Base-by-base conservation (phyloP, 1,140 invertebrate species). In the Epicauta chinensis region DNA sequence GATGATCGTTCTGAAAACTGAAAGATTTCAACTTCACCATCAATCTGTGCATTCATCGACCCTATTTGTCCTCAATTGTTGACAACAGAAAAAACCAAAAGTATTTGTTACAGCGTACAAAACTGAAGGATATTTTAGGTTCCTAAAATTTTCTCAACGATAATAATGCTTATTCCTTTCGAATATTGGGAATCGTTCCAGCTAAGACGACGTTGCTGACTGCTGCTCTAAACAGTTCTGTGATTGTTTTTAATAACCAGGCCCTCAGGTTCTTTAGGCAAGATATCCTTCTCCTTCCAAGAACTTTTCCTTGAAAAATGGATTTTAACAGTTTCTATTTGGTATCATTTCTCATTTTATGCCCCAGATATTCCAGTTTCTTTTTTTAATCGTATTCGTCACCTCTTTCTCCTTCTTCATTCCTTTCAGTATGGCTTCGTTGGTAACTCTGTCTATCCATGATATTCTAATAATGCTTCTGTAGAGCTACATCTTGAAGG, bases 251-350 rank as follows among this genome's bases (percentile, higher is more conserved):
- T 5, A 4, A 5, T 6, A 31, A 53, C 44, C 51, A 53, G n/a
- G 35, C 38, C 13, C 32, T 46, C 3, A 53, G 31, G 29, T 53
- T 53, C 16, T 39, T 47, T 4, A 53, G 29, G 37, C 45, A 48
- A 6, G 51, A 53, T 16, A 50, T 48, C 16, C 45, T 38, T 30
- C 45, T 16, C 14, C 38, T n/a, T n/a, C n/a, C n/a, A n/a, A n/a
- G n/a, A n/a, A n/a, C n/a, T n/a, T n/a, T n/a, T n/a, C n/a, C n/a
- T 16, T 40, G 13, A 15, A 40, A 11, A 14, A 40, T 40, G 12
- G 16, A 15, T 15, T 16, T 12, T 15, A 16, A 15, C 2, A 40
- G 6, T 16, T 10, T 15, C 3, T 40, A 40, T 40, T 40, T 12
- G 2, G 3, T 9, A 14, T 15, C 38, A 7, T 16, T 40, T 15